Conservation (phyloP, 2,113 vertebrate genomes). For the Natator depressus region DNA sequence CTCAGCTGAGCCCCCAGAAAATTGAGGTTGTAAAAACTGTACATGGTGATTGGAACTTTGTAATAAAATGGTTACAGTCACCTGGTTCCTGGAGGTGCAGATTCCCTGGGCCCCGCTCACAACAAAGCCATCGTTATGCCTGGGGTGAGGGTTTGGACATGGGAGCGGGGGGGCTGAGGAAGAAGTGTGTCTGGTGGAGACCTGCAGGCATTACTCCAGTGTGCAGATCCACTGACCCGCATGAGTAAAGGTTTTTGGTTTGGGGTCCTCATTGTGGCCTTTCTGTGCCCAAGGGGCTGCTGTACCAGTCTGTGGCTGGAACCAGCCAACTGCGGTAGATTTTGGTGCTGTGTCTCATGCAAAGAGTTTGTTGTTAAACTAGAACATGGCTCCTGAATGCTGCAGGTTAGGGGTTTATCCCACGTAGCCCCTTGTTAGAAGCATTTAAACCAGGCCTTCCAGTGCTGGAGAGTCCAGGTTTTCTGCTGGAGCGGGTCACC, state of each 20-base stretch:
- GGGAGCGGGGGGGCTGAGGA: not conserved
- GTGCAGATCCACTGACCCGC: too few relatives aligned
- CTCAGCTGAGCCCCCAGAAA: slow-evolving; percentile 18
- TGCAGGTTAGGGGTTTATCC: not conserved
- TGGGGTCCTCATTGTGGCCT: not conserved
- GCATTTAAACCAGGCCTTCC: not conserved
- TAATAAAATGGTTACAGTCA: slow-evolving; percentile 72
- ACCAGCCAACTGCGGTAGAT: not conserved
- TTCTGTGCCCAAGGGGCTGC: not conserved
- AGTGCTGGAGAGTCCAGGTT: not conserved
- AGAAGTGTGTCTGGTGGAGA: not conserved
- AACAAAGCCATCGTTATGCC: not conserved
- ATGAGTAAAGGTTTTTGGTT: not conserved
- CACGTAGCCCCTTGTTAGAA: not conserved
- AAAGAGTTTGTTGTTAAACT: not conserved
- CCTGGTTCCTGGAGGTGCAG: not conserved
- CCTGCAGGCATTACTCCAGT: not conserved
- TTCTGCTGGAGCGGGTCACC: not conserved
- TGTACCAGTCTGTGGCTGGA: not conserved
- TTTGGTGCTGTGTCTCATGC: not conserved
- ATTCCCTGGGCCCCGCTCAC: rapidly evolving
- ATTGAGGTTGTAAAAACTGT: slow-evolving; percentile 78
- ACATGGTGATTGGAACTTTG: slow-evolving; percentile 78
- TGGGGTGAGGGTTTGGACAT: not conserved
- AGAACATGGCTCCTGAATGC: not conserved